Base-by-base conservation (phyloP, 1,140 invertebrate species). In the Stegodyphus dumicola region DNA sequence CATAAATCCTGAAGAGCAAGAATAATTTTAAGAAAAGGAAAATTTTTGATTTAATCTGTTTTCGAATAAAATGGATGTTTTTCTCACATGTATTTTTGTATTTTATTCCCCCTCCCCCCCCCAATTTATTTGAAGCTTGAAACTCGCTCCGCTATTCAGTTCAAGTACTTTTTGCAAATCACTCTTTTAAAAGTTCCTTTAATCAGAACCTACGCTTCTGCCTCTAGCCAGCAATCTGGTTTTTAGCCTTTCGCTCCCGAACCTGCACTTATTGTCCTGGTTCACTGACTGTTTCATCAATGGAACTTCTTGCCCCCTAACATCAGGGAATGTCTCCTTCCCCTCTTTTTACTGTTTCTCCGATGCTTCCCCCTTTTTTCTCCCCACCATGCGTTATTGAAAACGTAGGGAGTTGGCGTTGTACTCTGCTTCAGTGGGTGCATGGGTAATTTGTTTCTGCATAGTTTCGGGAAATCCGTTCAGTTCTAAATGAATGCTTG, bases 281-380 rank as follows among this genome's bases (percentile, higher is more conserved):
- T 69, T 78, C 77, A 69, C 65, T 78, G 77, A 78, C 67, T 78
- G 67, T 78, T 78, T 78, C 66, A 78, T 78, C 65, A 78, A 67
- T 78, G 52, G 65, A 18, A 53, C 77, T 77, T 51, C 65, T 65
- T 33, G 64, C 52, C 56, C 75, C 75, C 56, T 51, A 60, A 33
- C 75, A 33, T 13, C 60, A 7, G 13, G n/a, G 48, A 11, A 11
- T 15, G 56, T 60, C 9, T 60, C 15, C 9, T 60, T 60, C 51
- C 13, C 75, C 33, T 56, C 48, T 48, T 48, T 48, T 66, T 77
- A 11, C 13, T 65, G 49, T 60, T 15, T 66, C 48, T 51, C 60
- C 33, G 33, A 18, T 65, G 64, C 60, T 13, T 66, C 48, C 49
- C 75, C 49, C 60, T 60, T 48, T 51, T 49, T 66, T 77, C 56